Percentiles rank a stretch among this genome's conserved stretches.
These are phyloP conservation scores for Thymelicus sylvestris DNA, from an alignment of 2,888 invertebrate genomes.

Conservation along the genomic window DNA sequence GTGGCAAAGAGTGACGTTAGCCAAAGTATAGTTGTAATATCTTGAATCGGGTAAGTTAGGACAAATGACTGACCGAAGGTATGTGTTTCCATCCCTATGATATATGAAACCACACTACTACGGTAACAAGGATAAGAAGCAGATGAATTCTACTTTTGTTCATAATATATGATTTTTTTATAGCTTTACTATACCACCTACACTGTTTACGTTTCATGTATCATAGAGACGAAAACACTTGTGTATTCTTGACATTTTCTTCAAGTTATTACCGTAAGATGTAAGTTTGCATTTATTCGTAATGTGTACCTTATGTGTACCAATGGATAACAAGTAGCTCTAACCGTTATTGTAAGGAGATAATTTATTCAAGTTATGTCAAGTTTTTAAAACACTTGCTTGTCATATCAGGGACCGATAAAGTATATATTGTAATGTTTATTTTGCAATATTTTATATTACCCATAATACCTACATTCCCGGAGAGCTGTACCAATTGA, in stretches of 20 bases:
- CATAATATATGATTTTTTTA: too few relatives aligned
- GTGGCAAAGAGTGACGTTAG: background rate
- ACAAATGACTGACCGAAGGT: conserved; percentile 12
- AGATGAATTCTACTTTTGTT: too few relatives aligned
- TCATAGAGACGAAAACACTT: conserved; percentile 4
- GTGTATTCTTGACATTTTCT: background rate
- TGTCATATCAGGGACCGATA: background rate
- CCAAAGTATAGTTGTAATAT: conserved; percentile 24
- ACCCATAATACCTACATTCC: too few relatives aligned
- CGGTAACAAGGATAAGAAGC: too few relatives aligned
- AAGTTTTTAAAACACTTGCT: background rate
- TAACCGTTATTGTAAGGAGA: background rate
- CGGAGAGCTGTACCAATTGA: too few relatives aligned
- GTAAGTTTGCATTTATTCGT: background rate
- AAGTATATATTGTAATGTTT: background rate
- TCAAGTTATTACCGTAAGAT: background rate
- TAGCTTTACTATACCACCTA: background rate
- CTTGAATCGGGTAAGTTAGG: conserved; percentile 20
- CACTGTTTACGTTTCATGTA: background rate
- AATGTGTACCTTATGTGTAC: background rate
- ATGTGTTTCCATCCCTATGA: conserved; percentile 7
- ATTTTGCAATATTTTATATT: too few relatives aligned
- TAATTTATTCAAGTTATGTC: background rate
- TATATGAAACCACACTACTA: conserved; percentile 4
- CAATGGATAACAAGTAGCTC: background rate